Evolutionary conservation across 1,140 invertebrate species (phyloP).

Genomic region (Harpegnathos saltator): DNA sequence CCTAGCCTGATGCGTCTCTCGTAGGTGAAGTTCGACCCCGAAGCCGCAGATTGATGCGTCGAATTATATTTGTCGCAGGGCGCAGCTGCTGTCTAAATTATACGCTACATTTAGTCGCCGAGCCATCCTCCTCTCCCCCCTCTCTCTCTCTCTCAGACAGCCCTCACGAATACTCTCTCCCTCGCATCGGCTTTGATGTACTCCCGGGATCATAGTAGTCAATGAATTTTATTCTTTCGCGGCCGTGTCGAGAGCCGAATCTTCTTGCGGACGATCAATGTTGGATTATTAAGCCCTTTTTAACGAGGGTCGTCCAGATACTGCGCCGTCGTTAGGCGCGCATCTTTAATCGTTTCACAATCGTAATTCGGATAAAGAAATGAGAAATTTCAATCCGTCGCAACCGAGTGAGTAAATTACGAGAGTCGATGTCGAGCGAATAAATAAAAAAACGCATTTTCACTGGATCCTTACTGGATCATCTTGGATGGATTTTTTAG

Average conservation of each 20-base stretch:
- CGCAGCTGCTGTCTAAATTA: constrained; percentile 83
- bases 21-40: constrained; percentile 74
- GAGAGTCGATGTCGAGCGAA: not conserved
- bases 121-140: too few relatives aligned
- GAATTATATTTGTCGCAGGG: constrained; percentile 83
- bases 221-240: constrained; percentile 80
- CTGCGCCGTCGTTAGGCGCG: not conserved
- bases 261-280: constrained; percentile 57
- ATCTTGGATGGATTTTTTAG: constrained; percentile 36
- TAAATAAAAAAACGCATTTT: not conserved
- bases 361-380: too few relatives aligned
- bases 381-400: too few relatives aligned
- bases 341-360: not conserved
- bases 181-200: constrained; percentile 79
- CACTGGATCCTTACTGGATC: not conserved
- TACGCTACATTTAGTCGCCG: constrained; percentile 82
- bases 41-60: constrained; percentile 84
- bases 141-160: too few relatives aligned
- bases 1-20: constrained; percentile 23
- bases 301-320: constrained; percentile 53
- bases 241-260: constrained; percentile 62
- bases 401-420: not conserved
- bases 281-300: constrained; percentile 45
- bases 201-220: constrained; percentile 71
- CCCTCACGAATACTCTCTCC: constrained; percentile 66